Base-by-base conservation (phyloP, 2,113 vertebrate species). In the Thymallus thymallus region DNA sequence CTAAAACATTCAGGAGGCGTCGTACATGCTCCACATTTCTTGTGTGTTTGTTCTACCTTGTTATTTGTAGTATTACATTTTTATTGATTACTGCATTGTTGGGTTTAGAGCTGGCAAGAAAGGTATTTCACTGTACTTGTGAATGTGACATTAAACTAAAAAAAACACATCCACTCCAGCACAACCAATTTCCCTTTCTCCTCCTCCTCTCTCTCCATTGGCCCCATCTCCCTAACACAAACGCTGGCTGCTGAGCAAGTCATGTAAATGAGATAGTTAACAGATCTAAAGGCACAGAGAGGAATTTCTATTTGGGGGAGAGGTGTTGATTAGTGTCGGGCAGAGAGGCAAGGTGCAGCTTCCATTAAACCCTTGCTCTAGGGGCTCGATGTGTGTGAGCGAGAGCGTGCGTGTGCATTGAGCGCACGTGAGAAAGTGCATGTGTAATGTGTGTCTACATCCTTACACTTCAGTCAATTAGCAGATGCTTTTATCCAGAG, bases 321-420 rank as follows among this genome's bases (percentile, higher is more conserved):
- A 92, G 82, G 88, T 91, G 88, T 91, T 91, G 91, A 91, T 90
- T 88, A 89, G 86, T 87, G 83, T 86, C 84, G 85, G 20, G 71
- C 35, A 82, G 77, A 83, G 76, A 60, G 78, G 79, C 82, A 62
- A 81, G 76, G 81, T 41, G 35, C 35, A 41, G 35, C 35, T 41
- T 41, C 35, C 35, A 41, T 41, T 41, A 41, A 41, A 41, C 7
- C 74, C 80, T 82, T 73, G 35, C 35, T 41, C 35, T 41, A 41
- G 35, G 35, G 35, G 35, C 9, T 41, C 9, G 60, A 76, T 77
- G 74, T 79, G 73, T 80, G 82, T 24, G 35, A 41, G 35, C 10
- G 9, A 41, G 35, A 10, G 35, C 35, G 9, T 41, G 35, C 10
- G 35, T 41, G 35, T 41, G 35, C 35, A 41, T 41, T 41, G 10